These are phyloP conservation scores for Acanthornis magna DNA, from an alignment of 2,797 vertebrate genomes.

Conservation along the genomic window DNA sequence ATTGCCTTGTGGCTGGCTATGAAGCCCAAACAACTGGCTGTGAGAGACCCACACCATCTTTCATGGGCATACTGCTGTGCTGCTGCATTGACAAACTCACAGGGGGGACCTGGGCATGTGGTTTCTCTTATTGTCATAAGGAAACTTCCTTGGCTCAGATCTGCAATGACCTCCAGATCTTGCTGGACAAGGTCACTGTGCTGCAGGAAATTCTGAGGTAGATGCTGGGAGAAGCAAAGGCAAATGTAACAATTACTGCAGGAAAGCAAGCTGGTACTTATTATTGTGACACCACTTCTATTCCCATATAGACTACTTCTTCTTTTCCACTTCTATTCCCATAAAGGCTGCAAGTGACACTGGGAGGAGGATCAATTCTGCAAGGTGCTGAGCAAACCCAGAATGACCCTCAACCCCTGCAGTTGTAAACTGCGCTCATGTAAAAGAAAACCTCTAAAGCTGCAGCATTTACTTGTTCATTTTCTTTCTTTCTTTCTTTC, in stretches of 20 bases:
- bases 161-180: not conserved
- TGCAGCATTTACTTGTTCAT: not conserved
- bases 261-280: not conserved
- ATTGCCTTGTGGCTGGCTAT: not conserved
- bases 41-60: not conserved
- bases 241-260: not conserved
- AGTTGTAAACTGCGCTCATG: not conserved
- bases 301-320: not conserved
- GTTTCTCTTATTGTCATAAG: not conserved
- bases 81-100: not conserved
- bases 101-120: not conserved
- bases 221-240: not conserved
- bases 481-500: not conserved
- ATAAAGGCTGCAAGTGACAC: not conserved
- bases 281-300: not conserved
- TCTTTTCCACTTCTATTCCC: not conserved
- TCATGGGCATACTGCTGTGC: not conserved
- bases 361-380: not conserved
- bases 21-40: not conserved
- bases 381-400: not conserved
- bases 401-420: not conserved
- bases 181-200: not conserved
- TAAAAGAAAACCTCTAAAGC: not conserved
- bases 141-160: not conserved
- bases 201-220: not conserved